These are phyloP conservation scores for Scolopax bukidnonensis DNA, from an alignment of 2,797 vertebrate species.

Conservation along the genomic window DNA sequence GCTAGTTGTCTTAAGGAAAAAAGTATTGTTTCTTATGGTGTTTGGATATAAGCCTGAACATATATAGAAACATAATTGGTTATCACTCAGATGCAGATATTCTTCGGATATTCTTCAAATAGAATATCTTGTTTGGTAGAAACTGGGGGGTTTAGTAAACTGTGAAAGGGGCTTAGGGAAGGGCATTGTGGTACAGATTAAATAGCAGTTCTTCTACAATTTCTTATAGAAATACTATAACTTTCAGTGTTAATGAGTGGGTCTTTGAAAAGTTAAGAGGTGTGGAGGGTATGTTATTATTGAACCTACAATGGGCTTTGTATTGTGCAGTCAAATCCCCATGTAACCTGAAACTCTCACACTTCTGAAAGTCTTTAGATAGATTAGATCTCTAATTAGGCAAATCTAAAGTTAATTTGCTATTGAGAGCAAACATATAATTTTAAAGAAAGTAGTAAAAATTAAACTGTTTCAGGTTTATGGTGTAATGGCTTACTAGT, in stretches of 20 bases:
- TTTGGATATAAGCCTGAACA: rapidly evolving
- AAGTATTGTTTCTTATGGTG: not conserved
- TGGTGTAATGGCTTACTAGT: not conserved
- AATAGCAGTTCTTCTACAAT: not conserved
- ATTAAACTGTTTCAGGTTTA: constrained; percentile 17
- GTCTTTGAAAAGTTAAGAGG: not conserved
- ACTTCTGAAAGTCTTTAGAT: not conserved
- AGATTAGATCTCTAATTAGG: not conserved
- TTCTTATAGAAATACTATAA: not conserved
- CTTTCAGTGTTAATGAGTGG: not conserved
- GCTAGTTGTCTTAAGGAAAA: not conserved
- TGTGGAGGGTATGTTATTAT: not conserved
- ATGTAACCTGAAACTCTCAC: not conserved
- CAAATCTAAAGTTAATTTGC: constrained; percentile 12
- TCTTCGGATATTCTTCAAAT: not conserved
- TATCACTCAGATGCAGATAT: not conserved
- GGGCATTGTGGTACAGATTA: not conserved
- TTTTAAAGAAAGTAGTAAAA: constrained; percentile 22
- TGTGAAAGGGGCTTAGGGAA: not conserved
- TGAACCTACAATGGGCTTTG: not conserved
- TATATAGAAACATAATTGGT: rapidly evolving
- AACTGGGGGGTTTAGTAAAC: not conserved
- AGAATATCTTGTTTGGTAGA: not conserved
- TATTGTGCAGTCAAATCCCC: not conserved
- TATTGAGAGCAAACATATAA: not conserved